Percentiles rank a stretch among this genome's conserved stretches.
These are phyloP conservation scores for Tiliqua scincoides DNA, from an alignment of 2,113 vertebrate genomes.

Conservation along the genomic window DNA sequence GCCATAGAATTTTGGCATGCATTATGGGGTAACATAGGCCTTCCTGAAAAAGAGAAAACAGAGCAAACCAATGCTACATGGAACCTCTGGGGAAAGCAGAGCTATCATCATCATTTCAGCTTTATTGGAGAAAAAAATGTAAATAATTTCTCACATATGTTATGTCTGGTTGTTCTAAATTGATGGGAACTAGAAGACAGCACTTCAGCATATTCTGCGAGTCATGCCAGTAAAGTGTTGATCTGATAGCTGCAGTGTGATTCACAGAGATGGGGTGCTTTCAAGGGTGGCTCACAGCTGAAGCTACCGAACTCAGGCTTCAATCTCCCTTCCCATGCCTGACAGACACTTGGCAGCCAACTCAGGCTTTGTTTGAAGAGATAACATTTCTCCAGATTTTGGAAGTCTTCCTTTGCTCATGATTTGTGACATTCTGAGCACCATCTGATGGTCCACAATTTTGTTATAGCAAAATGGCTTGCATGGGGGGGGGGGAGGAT, in stretches of 20 bases:
- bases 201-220: slow-evolving; percentile 68
- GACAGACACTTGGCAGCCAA: slow-evolving; percentile 70
- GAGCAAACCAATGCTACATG: slow-evolving; percentile 56
- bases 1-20: slow-evolving; percentile 71
- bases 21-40: slow-evolving; percentile 59
- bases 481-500: too few species aligned
- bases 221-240: slow-evolving; percentile 68
- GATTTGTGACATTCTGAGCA: slow-evolving; percentile 19
- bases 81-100: slow-evolving; percentile 67
- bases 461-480: background rate
- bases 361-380: slow-evolving; percentile 57
- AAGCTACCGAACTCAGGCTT: slow-evolving; percentile 64
- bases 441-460: background rate
- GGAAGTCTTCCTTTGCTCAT: background rate
- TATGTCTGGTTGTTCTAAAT: slow-evolving; percentile 72
- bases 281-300: slow-evolving; percentile 66
- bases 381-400: slow-evolving; percentile 61
- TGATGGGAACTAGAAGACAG: slow-evolving; percentile 70
- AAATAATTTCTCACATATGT: slow-evolving; percentile 76
- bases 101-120: slow-evolving; percentile 73
- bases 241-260: slow-evolving; percentile 61
- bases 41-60: slow-evolving; percentile 58
- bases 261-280: slow-evolving; percentile 69
- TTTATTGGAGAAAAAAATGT: slow-evolving; percentile 75
- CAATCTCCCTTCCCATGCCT: slow-evolving; percentile 50